These are phyloP conservation scores for Dryas iulia DNA, from an alignment of 1,140 invertebrate species.

Conservation along the genomic window DNA sequence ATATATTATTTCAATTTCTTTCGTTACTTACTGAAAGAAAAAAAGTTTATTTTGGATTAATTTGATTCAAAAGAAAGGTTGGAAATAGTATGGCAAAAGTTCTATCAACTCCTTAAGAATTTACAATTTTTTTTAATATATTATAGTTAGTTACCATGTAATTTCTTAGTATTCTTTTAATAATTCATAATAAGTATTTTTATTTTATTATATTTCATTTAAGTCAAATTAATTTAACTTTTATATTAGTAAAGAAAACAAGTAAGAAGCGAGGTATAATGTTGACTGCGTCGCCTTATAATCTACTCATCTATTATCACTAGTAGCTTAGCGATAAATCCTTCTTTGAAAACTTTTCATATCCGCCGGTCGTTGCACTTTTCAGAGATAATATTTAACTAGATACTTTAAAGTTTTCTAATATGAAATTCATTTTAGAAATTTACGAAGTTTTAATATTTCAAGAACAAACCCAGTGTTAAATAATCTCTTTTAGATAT, in stretches of 20 bases:
- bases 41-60: too few species aligned
- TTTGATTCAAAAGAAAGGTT: too few species aligned
- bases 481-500: neutral
- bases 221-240: neutral
- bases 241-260: neutral
- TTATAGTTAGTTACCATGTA: too few species aligned
- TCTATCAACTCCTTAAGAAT: too few species aligned
- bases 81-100: too few species aligned
- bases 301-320: conserved; percentile 1
- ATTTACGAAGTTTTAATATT: conserved; percentile 3
- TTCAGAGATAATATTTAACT: conserved; percentile 14
- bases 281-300: neutral
- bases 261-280: neutral
- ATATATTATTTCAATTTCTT: too few species aligned
- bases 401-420: conserved; percentile 18
- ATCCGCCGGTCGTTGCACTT: conserved; percentile 10
- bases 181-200: neutral
- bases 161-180: too few species aligned
- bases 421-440: conserved; percentile 17
- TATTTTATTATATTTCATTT: too few species aligned
- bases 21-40: too few species aligned
- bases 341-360: conserved; percentile 9
- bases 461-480: neutral
- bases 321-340: neutral
- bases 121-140: too few species aligned